Base-by-base conservation (phyloP, 2,797 vertebrate species). In the Hafferia zeledoni region DNA sequence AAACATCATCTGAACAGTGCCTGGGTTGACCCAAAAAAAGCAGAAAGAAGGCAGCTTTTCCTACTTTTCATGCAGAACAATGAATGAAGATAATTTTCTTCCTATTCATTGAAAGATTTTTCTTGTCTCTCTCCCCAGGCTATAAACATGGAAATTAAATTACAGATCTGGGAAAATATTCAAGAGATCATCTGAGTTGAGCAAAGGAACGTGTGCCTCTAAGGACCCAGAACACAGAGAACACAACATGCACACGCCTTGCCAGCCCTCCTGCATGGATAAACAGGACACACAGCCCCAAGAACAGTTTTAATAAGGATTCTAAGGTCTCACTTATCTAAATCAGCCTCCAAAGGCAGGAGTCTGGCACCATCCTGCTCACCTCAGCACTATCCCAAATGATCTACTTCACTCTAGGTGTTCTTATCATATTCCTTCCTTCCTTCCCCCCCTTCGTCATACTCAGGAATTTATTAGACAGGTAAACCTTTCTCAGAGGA, bases 161-260 rank as follows among this genome's bases (percentile, higher is more conserved):
- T 84, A 92, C 83, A 63, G 41, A 90, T 76, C 86, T 77, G 92
- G 86, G 77, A 95, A 96, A 94, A 94, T 23, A 75, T 93, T 75
- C 72, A 86, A 77, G 56, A 79, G 52, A 90, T 81, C 77, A 94
- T 77, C 67, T 25, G 85, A 88, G 63, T 35, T 0, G 0, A 64
- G 37, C 59, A 72, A 35, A 59, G 1, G 35, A 86, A 83, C 2
- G 6, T 2, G 18, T 63, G 52, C 59, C 83, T 93, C 64, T 83
- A 68, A 87, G 71, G 79, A 80, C 33, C 35, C 76, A 87, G 71
- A 80, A 83, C 31, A n/a, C 68, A 53, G 33, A 25, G 13, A 85
- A 18, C 55, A 46, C 67, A 57, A 68, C 1, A 4, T 1, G 10
- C 23, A 63, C 1, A 2, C 63, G 35, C 13, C 35, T 50, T 56